Evolutionary conservation across 2,888 invertebrate genomes (phyloP), one percentile per base, ranked within the genome.

Genomic region (Mythimna lalbum): DNA sequence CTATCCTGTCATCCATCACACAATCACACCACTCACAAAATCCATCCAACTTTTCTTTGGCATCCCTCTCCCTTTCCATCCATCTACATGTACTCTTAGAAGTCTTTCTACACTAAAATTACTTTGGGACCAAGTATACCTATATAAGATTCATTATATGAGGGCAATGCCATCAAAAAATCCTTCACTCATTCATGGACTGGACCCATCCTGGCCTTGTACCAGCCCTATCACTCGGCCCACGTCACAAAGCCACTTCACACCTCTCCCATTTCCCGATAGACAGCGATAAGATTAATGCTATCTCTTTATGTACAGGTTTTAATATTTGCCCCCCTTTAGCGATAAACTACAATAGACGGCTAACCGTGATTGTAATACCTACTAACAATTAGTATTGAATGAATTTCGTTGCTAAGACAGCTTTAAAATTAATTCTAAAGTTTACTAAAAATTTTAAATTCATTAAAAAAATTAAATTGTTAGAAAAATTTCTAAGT

Each of bases 221-320:
- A 50, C 50, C 27, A 36, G 5, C 50, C 49, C 70, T 65, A 66
- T 63, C 57, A 31, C 19, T n/a, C 23, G 12, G 5, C 4, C 77
- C 69, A 71, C 81, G 81, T 84, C 84, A 84, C 50, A 60, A 43
- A 61, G 63, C 63, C 85, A 70, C 74, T 81, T 56, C 31, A 78
- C 36, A 56, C 57, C 67, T 68, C 56, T 66, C 82, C 82, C 70
- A 66, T 78, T 76, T 78, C 74, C 79, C 82, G 85, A 78, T 67
- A 81, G 39, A 36, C n/a, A 10, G 53, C n/a, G 81, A 81, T 84
- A 82, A 81, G 85, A 71, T 84, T 79, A 69, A 19, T 31, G 53
- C 61, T 84, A 81, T 81, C 82, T 63, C 39, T 69, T 64, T 53
- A 47, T 53, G 63, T 70, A 73, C 73, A 72, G 63, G 73, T 61